Evolutionary conservation across 2,797 vertebrate genomes (phyloP).

Genomic region (Aulostomus chinensis): DNA sequence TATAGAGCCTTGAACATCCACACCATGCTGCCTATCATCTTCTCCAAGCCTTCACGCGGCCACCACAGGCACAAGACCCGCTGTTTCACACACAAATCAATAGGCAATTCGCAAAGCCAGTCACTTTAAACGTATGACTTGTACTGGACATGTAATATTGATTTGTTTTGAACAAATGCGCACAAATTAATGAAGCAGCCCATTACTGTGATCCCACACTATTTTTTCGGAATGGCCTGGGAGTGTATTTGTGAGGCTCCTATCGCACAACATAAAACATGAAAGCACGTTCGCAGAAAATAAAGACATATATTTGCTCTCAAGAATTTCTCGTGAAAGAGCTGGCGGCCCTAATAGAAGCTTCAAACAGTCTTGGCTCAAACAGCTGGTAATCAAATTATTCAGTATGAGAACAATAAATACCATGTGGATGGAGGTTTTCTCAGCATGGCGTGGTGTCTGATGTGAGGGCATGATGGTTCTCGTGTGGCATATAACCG

Average conservation of each 20-base stretch:
- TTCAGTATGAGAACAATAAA: constrained; percentile 15
- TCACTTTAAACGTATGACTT: constrained; percentile 71
- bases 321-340: background rate
- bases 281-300: too few relatives aligned
- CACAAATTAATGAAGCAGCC: constrained; percentile 65
- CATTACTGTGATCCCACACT: constrained; percentile 33
- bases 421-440: constrained; percentile 18
- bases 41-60: constrained; percentile 51
- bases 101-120: constrained; percentile 73
- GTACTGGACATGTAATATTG: constrained; percentile 72
- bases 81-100: constrained; percentile 48
- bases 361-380: background rate
- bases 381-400: constrained; percentile 19
- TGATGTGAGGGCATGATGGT: constrained; percentile 36
- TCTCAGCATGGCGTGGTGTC: constrained; percentile 21
- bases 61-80: constrained; percentile 51
- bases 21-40: constrained; percentile 44
- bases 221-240: too few relatives aligned
- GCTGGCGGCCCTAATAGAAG: background rate
- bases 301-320: background rate
- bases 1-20: constrained; percentile 61
- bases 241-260: too few relatives aligned
- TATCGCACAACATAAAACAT: background rate
- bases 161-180: constrained; percentile 74
- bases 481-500: constrained; percentile 52